A percentile compares a stretch with the other conserved stretches of the same genome.
Conservation (phyloP, 2,797 vertebrate species). For the Tangara arthus region DNA sequence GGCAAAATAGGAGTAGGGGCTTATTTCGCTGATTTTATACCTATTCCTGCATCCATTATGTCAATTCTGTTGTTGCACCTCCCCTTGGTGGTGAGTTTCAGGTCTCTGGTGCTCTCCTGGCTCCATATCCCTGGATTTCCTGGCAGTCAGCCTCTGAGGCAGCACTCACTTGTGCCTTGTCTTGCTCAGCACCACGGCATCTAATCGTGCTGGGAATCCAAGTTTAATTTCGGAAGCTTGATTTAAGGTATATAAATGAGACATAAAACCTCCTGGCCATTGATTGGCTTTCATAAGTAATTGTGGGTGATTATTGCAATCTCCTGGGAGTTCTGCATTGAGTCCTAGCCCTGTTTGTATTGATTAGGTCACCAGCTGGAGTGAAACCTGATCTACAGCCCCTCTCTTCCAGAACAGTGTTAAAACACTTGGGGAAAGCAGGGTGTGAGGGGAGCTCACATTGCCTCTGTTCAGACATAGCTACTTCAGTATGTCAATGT, state of each 20-base stretch:
- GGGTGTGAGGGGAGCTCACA: neutral
- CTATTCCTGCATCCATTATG: neutral
- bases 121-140: neutral
- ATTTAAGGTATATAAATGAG: neutral
- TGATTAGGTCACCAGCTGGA: neutral
- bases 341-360: neutral
- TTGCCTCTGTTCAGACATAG: neutral
- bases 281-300: slow-evolving; percentile 33
- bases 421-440: neutral
- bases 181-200: neutral
- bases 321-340: neutral
- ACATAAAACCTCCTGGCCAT: neutral
- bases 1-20: neutral
- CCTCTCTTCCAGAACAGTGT: neutral
- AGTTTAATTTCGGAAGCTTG: slow-evolving; percentile 15
- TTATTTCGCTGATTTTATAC: neutral
- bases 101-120: neutral
- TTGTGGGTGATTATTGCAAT: neutral
- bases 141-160: neutral
- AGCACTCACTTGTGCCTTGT: neutral
- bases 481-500: neutral
- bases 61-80: neutral
- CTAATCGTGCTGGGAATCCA: neutral
- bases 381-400: neutral
- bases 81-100: neutral